phyloP scores from a whole-genome alignment of 2,888 invertebrate genomes.

The Agrotis exclamationis region DNA sequence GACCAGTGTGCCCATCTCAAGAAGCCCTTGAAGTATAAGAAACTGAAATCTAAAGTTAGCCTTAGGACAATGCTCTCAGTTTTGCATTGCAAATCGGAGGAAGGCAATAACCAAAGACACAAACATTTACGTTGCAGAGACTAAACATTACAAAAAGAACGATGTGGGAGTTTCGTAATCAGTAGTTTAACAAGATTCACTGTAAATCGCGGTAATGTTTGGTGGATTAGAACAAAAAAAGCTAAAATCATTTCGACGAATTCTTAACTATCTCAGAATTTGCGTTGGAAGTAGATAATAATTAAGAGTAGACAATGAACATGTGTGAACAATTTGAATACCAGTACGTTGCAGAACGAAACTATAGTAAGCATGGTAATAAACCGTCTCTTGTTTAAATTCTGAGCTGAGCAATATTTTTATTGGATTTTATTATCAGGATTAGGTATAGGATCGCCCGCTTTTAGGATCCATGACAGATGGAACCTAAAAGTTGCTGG shows the following conservation, averaged over 20 bases:
- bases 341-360: not conserved
- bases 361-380: not conserved
- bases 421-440: too few species aligned
- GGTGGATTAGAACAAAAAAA: constrained; percentile 43
- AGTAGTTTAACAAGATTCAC: constrained; percentile 21
- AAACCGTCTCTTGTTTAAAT: not conserved
- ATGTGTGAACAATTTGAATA: not conserved
- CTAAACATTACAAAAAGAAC: constrained; percentile 7
- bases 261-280: constrained; percentile 2
- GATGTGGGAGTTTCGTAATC: constrained; percentile 6
- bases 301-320: not conserved
- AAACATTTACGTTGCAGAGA: constrained; percentile 17
- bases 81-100: not conserved
- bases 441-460: too few species aligned
- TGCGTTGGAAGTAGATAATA: not conserved
- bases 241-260: constrained; percentile 41
- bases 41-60: constrained; percentile 3
- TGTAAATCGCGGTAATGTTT: not conserved
- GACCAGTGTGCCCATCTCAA: too few species aligned
- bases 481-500: too few species aligned
- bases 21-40: not conserved
- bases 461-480: too few species aligned
- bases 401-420: not conserved
- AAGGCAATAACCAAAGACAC: constrained; percentile 6
- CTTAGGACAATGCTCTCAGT: not conserved